Percentiles rank a stretch among this genome's conserved stretches.
phyloP scores from a whole-genome alignment of 2,113 vertebrate genomes.

The Rhodinocichla rosea region DNA sequence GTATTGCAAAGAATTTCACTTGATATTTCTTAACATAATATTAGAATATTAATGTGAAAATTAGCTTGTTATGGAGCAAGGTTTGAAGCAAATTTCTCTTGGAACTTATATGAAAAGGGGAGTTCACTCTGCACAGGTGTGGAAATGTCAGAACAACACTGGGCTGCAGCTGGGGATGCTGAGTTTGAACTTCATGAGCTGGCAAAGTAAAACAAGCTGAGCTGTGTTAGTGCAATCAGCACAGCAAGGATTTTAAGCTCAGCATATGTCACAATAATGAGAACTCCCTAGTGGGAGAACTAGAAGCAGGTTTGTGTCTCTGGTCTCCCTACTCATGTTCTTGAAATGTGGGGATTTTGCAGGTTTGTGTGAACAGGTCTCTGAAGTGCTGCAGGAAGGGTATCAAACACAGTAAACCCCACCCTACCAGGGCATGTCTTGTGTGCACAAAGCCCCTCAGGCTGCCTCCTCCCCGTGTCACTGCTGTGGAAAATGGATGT shows the following conservation, averaged over 20 bases:
- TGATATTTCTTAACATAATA: background rate
- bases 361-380: background rate
- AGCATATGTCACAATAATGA: background rate
- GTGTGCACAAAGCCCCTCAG: background rate
- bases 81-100: background rate
- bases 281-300: background rate
- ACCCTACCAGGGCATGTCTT: background rate
- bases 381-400: background rate
- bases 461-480: background rate
- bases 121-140: background rate
- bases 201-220: background rate
- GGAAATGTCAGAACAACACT: background rate
- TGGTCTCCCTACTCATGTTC: accelerated
- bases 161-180: background rate
- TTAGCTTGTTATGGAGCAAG: background rate
- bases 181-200: background rate
- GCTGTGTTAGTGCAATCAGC: background rate
- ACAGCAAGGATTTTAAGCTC: background rate
- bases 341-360: background rate
- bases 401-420: background rate
- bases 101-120: background rate
- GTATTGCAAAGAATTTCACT: background rate
- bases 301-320: background rate
- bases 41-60: background rate
- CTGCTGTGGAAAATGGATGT: background rate